phyloP scores from a whole-genome alignment of 92 coral and sea anemone species.

The Siderastrea siderea region DNA sequence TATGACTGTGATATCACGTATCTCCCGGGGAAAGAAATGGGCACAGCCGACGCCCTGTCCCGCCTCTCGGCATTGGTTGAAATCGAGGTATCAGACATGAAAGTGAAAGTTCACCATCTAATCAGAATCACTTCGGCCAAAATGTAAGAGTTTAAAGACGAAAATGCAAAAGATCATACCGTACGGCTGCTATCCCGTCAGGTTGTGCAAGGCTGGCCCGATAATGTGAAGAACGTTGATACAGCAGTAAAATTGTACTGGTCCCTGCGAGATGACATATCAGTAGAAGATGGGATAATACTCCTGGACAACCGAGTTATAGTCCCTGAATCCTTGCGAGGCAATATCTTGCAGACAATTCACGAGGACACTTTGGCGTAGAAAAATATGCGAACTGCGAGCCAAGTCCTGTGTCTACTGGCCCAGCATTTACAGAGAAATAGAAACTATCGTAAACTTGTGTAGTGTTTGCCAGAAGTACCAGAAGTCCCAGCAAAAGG shows the following conservation, averaged over 20 bases:
- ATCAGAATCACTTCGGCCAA: neutral
- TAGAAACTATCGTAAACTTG: too few species aligned
- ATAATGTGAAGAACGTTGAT: constrained; percentile 2
- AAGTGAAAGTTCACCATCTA: too few species aligned
- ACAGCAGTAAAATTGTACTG: constrained; percentile 6
- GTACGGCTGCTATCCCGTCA: constrained; percentile 15
- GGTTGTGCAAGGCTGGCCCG: constrained; percentile 30
- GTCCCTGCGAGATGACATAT: neutral
- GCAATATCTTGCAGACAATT: neutral
- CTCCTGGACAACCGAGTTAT: constrained; percentile 17
- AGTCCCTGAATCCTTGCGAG: constrained; percentile 23
- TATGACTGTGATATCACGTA: too few species aligned
- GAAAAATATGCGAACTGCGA: neutral
- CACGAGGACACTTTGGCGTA: neutral
- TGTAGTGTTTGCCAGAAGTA: too few species aligned
- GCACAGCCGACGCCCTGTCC: constrained; percentile 26
- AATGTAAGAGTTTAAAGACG: constrained; percentile 22
- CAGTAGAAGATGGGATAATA: constrained; percentile 17
- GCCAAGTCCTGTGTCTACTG: neutral
- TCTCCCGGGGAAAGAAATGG: neutral
- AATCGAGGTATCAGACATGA: too few species aligned
- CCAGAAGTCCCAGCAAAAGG: too few species aligned
- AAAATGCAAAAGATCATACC: constrained; percentile 10
- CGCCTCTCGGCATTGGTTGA: constrained; percentile 15
- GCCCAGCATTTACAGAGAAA: too few species aligned